phyloP scores from a whole-genome alignment of 2,113 vertebrate species.

The Cynoglossus semilaevis region DNA sequence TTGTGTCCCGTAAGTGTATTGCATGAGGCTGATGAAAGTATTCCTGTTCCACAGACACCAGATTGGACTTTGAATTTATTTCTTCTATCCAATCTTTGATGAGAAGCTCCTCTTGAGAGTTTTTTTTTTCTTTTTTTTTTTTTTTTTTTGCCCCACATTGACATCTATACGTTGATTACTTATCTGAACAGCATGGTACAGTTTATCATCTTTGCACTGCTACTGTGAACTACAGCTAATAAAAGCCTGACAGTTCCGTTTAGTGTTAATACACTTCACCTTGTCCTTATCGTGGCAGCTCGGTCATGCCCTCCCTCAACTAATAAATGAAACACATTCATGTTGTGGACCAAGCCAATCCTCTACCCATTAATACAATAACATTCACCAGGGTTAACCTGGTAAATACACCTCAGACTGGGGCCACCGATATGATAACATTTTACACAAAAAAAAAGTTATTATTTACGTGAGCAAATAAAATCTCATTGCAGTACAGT shows the following conservation, averaged over 20 bases:
- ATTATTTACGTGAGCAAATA: constrained; percentile 55
- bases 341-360: constrained; percentile 9
- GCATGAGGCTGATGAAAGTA: constrained; percentile 44
- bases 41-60: constrained; percentile 37
- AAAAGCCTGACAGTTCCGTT: constrained; percentile 34
- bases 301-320: constrained; percentile 19
- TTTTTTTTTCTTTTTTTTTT: background rate
- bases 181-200: constrained; percentile 7
- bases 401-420: background rate
- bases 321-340: constrained; percentile 18
- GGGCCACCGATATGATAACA: constrained; percentile 32
- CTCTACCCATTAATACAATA: background rate
- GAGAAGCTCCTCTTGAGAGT: constrained; percentile 21
- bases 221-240: constrained; percentile 29
- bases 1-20: constrained; percentile 44
- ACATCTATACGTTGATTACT: constrained; percentile 12
- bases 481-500: constrained; percentile 29
- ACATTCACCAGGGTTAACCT: background rate
- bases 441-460: constrained; percentile 53
- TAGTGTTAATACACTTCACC: constrained; percentile 25
- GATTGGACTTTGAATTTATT: constrained; percentile 30
- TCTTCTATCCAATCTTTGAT: constrained; percentile 31
- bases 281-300: constrained; percentile 30
- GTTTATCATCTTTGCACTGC: constrained; percentile 22
- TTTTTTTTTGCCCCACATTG: too few relatives aligned